These are phyloP conservation scores for Stichodactyla mertensii DNA, from an alignment of 64 coral and sea anemone species.

Conservation along the genomic window DNA sequence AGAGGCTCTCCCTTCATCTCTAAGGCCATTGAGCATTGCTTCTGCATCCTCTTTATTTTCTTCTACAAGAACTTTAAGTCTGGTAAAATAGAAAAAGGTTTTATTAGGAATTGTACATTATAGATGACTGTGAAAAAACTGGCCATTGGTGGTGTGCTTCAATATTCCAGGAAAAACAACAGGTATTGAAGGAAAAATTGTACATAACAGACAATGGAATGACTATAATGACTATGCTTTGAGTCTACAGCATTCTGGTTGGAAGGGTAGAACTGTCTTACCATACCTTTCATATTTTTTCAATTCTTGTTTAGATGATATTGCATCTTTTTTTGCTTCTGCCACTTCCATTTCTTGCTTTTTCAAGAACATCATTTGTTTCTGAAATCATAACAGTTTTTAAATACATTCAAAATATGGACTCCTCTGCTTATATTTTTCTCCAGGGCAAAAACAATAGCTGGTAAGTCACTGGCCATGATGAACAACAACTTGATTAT, in stretches of 20 bases:
- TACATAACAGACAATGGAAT: too few species aligned
- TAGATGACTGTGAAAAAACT: too few species aligned
- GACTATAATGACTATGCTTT: too few species aligned
- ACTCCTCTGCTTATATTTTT: too few species aligned
- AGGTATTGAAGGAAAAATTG: too few species aligned
- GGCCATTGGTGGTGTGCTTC: too few species aligned
- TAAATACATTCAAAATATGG: too few species aligned
- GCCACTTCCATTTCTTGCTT: slow-evolving; percentile 20
- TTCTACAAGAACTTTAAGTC: slow-evolving; percentile 1
- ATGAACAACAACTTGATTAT: too few species aligned
- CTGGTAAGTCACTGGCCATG: too few species aligned
- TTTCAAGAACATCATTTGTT: slow-evolving; percentile 27
- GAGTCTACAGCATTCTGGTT: neutral
- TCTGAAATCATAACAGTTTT: neutral
- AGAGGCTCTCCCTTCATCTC: slow-evolving; percentile 15
- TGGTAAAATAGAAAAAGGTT: neutral
- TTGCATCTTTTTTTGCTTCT: slow-evolving; percentile 23
- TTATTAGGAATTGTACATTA: neutral
- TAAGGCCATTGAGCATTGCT: slow-evolving; percentile 7
- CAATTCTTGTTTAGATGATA: slow-evolving; percentile 18
- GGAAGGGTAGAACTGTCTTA: neutral
- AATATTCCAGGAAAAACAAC: too few species aligned
- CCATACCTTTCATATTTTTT: slow-evolving; percentile 4
- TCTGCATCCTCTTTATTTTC: slow-evolving; percentile 17
- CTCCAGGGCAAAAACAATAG: too few species aligned